Conservation (phyloP, 2,888 invertebrate species). For the Pandemis cinnamomeana region DNA sequence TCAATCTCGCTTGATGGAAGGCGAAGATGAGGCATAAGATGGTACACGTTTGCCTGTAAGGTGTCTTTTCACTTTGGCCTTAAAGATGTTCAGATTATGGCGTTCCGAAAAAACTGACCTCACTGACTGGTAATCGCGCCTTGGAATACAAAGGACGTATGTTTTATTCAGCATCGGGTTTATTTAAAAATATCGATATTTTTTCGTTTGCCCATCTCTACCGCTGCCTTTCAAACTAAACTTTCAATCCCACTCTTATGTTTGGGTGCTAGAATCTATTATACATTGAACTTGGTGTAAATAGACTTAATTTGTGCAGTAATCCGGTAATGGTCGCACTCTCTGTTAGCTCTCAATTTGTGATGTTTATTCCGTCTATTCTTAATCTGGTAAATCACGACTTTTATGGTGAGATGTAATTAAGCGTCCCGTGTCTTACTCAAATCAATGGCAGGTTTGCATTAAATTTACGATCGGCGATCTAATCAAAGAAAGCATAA, state of each 20-base stretch:
- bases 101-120: too few species aligned
- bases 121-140: too few species aligned
- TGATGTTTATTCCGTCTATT: slow-evolving; percentile 51
- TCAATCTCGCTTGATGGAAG: too few species aligned
- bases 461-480: slow-evolving; percentile 5
- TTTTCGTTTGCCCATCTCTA: too few species aligned
- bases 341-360: slow-evolving; percentile 62
- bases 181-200: too few species aligned
- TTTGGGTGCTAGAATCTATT: slow-evolving; percentile 46
- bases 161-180: too few species aligned
- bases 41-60: too few species aligned
- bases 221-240: slow-evolving; percentile 43
- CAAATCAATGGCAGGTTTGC: neutral
- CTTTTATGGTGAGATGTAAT: slow-evolving; percentile 31
- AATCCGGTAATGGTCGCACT: slow-evolving; percentile 61
- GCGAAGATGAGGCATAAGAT: too few species aligned
- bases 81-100: too few species aligned
- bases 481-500: slow-evolving; percentile 3
- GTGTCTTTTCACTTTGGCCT: too few species aligned
- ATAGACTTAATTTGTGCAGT: slow-evolving; percentile 43
- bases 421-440: neutral
- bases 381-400: slow-evolving; percentile 8
- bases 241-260: slow-evolving; percentile 42
- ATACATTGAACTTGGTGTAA: slow-evolving; percentile 48
- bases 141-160: too few species aligned